Base-by-base conservation (phyloP, 2,888 invertebrate species). In the Neoitamus cyanurus region DNA sequence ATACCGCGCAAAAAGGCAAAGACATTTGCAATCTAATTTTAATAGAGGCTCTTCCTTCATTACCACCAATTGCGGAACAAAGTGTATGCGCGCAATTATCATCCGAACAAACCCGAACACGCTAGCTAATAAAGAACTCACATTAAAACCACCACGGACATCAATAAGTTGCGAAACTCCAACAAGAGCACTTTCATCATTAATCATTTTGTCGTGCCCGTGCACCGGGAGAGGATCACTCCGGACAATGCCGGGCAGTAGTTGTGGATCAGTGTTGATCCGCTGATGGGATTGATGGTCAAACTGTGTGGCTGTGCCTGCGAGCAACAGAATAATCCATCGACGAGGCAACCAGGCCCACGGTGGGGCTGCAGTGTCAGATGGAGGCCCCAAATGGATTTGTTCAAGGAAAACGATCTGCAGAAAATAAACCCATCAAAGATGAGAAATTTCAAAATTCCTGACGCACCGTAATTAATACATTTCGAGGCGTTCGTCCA, bases 391-490 rank as follows among this genome's bases (percentile, higher is more conserved):
- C 30, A 78, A 78, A 78, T 78, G 78, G 58, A 78, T 78, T 78
- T 78, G 58, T 48, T 78, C 48, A 78, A 31, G 31, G 34, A 82
- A 82, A 82, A 82, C 69, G 69, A 82, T 82, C 69, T 68, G 11
- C 69, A 69, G 36, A 82, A 82, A 69, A 82, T 82, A 82, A 82
- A 82, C 82, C 37, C 82, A 82, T 82, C 82, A 82, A 82, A 36
- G 82, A 82, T 82, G 82, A 82, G 82, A 82, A 69, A 82, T 82
- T 82, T 69, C 68, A 82, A 82, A 82, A 82, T 82, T 69, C 69
- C 48, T 69, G 82, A 82, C 82, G 69, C 69, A 37, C 13, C 13
- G 69, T 69, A 82, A 82, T 82, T 82, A 82, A 82, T 82, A 82
- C 69, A 69, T 82, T 82, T 82, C 82, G 25, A 69, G 48, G 82